Evolutionary conservation across 1,140 invertebrate species (phyloP).

Genomic region (Paraescarpia echinospica): DNA sequence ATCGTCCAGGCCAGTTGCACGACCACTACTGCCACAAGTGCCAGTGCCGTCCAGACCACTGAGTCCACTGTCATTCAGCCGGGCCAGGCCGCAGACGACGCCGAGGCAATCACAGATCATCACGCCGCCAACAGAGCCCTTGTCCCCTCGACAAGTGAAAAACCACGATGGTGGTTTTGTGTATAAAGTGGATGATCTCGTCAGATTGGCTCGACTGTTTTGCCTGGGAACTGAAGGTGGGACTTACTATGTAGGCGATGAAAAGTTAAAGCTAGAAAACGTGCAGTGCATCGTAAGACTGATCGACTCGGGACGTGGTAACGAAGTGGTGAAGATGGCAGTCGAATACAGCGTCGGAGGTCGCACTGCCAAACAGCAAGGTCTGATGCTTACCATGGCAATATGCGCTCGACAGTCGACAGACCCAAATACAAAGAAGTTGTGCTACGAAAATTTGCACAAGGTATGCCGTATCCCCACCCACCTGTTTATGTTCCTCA

Average conservation of each 20-base stretch:
- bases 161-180: conserved; percentile 48
- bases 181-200: conserved; percentile 48
- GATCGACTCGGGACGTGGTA: conserved; percentile 41
- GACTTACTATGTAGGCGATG: conserved; percentile 43
- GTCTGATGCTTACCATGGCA: conserved; percentile 52
- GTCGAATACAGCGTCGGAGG: conserved; percentile 44
- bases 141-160: background rate
- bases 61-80: background rate
- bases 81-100: background rate
- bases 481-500: conserved; percentile 65
- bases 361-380: conserved; percentile 50
- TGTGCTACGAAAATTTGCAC: conserved; percentile 37
- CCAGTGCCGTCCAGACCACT: background rate
- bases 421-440: conserved; percentile 39
- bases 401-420: conserved; percentile 45
- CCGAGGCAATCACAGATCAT: background rate
- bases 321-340: conserved; percentile 39
- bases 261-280: conserved; percentile 41
- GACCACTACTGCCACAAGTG: background rate
- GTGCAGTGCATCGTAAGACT: conserved; percentile 36
- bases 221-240: conserved; percentile 49
- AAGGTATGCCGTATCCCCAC: conserved; percentile 59
- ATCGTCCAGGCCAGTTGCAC: background rate
- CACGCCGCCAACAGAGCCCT: background rate
- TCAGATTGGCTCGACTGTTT: conserved; percentile 51